Evolutionary conservation across 2,888 invertebrate species (phyloP), one percentile per base, ranked within the genome.

Genomic region (Nephrotoma appendiculata): DNA sequence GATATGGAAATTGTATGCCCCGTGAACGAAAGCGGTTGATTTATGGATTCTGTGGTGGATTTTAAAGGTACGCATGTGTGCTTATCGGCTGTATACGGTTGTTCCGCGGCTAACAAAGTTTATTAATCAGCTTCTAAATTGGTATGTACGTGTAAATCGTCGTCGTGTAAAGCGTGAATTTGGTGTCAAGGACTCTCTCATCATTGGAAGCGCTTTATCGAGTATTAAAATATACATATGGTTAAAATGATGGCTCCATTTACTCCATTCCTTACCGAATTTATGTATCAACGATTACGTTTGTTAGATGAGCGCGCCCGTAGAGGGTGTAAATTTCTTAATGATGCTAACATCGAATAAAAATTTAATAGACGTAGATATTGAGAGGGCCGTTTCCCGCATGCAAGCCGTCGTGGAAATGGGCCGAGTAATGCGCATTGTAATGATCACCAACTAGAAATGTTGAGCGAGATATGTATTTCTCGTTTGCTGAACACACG

Each of bases 81-180:
- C 96, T 1, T 99, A 99, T 91, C 95, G 96, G 87, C 92, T 99
- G 86, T 99, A n/a, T n/a, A n/a, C n/a, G n/a, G n/a, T n/a, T n/a
- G n/a, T n/a, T n/a, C n/a, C n/a, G n/a, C n/a, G n/a, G n/a, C n/a
- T n/a, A n/a, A n/a, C n/a, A n/a, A n/a, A n/a, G n/a, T n/a, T n/a
- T n/a, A n/a, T n/a, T n/a, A 99, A 99, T 90, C 97, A 99, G 90
- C 94, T 99, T 4, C 99, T 99, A 43, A 99, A 99, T 91, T 99
- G 99, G 98, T 99, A 99, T 91, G 98, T 99, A 44, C 94, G 99
- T 88, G 96, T 99, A 95, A 99, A 99, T 91, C 94, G 99, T 87
- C 96, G 95, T 89, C 94, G 99, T 86, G 94, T 99, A 87, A 99
- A 99, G 93, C 99, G 99, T 71, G 98, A 98, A 90, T 93, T 93